Conservation (phyloP, 1,140 invertebrate genomes). For the Diabrotica virgifera region DNA sequence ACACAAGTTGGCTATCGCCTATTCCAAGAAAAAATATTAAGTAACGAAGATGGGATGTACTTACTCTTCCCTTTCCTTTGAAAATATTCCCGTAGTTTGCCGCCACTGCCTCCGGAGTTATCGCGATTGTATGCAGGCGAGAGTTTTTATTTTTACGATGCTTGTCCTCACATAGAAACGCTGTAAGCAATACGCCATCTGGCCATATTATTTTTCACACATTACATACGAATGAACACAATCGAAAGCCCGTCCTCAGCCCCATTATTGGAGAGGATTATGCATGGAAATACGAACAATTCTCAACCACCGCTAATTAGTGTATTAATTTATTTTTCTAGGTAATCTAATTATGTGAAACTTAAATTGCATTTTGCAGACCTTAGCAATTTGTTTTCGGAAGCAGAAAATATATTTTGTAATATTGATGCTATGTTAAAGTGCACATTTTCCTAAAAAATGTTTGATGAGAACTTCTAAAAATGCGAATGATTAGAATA, state of each 20-base stretch:
- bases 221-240: conserved; percentile 20
- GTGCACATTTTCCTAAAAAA: no score
- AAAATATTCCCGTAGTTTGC: background rate
- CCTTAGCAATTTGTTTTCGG: no score
- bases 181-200: conserved; percentile 24
- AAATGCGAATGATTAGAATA: no score
- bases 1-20: no score
- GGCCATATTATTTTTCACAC: conserved; percentile 24
- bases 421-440: no score
- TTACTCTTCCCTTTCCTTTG: background rate
- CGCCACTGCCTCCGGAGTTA: background rate
- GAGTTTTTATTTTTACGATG: conserved; percentile 3
- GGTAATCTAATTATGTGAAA: no score
- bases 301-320: background rate
- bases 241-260: conserved; percentile 19
- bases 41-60: no score
- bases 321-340: no score
- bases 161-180: conserved; percentile 1
- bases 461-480: no score
- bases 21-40: no score
- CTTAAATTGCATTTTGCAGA: no score
- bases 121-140: conserved; percentile 1
- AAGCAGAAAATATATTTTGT: no score
- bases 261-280: conserved; percentile 4
- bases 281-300: background rate